These are phyloP conservation scores for Drosophila meridiana DNA, from an alignment of 2,888 invertebrate genomes.

Conservation along the genomic window DNA sequence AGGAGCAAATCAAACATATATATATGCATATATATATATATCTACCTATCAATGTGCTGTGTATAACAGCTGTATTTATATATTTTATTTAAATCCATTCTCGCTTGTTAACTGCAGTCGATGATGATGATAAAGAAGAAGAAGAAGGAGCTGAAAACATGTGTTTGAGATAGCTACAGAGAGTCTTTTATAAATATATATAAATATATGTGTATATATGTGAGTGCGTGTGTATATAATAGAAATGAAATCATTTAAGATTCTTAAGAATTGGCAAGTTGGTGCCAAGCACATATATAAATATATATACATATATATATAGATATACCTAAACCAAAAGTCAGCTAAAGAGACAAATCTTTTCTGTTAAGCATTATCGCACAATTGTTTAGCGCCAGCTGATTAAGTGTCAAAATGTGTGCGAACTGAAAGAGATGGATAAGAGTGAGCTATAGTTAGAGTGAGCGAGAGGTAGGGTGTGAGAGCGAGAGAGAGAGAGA, in stretches of 20 bases:
- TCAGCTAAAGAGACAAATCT: slow-evolving; percentile 28
- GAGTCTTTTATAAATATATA: slow-evolving; percentile 15
- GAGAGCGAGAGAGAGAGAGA: not conserved
- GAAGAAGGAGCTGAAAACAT: slow-evolving; percentile 17
- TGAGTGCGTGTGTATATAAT: slow-evolving; percentile 5
- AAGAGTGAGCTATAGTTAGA: not conserved
- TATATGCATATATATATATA: not conserved
- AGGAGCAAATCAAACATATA: slow-evolving; percentile 3
- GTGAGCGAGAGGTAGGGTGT: not conserved
- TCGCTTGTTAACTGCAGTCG: slow-evolving; percentile 57
- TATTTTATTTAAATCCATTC: slow-evolving; percentile 63
- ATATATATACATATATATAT: not conserved
- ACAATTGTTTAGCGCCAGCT: slow-evolving; percentile 44
- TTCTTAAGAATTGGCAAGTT: slow-evolving; percentile 41
- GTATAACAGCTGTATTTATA: slow-evolving; percentile 54
- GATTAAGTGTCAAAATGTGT: slow-evolving; percentile 48
- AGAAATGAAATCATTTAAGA: slow-evolving; percentile 33
- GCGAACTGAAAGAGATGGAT: slow-evolving; percentile 9
- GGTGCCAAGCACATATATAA: slow-evolving; percentile 25
- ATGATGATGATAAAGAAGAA: slow-evolving; percentile 21
- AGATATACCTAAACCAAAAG: slow-evolving; percentile 8
- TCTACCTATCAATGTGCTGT: slow-evolving; percentile 29
- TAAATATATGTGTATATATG: not conserved
- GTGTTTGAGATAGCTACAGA: slow-evolving; percentile 34
- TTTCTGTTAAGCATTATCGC: slow-evolving; percentile 9